These are phyloP conservation scores for Felis catus DNA, from an alignment of 2,113 vertebrate genomes.

Conservation along the genomic window DNA sequence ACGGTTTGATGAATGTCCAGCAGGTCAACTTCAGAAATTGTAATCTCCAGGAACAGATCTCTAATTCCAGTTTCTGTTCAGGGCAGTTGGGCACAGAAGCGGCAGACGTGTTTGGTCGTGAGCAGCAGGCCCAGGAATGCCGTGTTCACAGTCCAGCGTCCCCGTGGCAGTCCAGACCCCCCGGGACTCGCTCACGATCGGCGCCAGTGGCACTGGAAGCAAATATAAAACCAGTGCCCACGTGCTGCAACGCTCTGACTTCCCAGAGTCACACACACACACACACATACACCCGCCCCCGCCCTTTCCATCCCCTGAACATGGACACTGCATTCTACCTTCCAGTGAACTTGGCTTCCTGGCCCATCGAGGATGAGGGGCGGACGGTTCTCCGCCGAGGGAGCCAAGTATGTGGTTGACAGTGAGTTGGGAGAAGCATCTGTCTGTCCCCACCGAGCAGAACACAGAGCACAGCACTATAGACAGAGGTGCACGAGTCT, in stretches of 20 bases:
- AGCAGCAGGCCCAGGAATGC: background rate
- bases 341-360: background rate
- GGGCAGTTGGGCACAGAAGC: background rate
- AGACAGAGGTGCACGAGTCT: accelerated
- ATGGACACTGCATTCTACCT: background rate
- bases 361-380: accelerated
- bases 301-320: background rate
- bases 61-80: background rate
- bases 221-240: background rate
- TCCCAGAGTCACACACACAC: too few species aligned
- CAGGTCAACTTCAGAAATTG: background rate
- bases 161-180: background rate
- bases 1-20: background rate
- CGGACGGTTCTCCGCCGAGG: too few species aligned
- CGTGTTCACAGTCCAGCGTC: background rate
- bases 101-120: background rate
- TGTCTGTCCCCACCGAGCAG: background rate
- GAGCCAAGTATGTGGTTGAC: background rate
- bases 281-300: too few species aligned
- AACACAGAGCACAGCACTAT: background rate
- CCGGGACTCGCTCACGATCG: background rate
- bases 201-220: background rate
- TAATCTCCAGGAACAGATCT: background rate
- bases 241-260: accelerated
- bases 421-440: background rate